Percentiles rank a stretch among this genome's conserved stretches.
These are phyloP conservation scores for Athrips mouffetella DNA, from an alignment of 2,888 invertebrate species.

Conservation along the genomic window DNA sequence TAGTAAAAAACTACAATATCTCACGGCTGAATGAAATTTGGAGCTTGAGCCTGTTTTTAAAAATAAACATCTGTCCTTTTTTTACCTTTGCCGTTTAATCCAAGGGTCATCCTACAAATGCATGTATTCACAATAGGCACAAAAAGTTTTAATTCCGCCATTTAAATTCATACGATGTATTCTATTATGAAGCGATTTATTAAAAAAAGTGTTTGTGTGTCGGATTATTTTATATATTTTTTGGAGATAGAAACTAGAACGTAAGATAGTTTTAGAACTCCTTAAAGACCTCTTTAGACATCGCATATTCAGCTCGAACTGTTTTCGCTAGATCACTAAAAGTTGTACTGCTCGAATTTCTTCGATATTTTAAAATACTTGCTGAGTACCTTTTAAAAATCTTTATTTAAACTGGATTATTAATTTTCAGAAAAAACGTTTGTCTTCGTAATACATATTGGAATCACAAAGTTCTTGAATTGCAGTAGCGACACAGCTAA, in stretches of 20 bases:
- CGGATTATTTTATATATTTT: not conserved
- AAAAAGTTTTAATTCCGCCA: constrained; percentile 26
- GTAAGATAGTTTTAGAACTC: not conserved
- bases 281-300: not conserved
- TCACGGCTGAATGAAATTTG: constrained; percentile 7
- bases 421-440: no score
- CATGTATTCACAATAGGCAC: constrained; percentile 18
- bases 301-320: no score
- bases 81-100: constrained; percentile 18
- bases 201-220: constrained; percentile 3
- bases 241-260: not conserved
- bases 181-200: constrained; percentile 16
- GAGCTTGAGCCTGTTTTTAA: constrained; percentile 8
- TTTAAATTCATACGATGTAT: constrained; percentile 25
- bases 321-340: no score
- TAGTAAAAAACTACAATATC: constrained; percentile 14
- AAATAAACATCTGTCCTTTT: constrained; percentile 21
- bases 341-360: no score
- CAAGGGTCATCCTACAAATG: constrained; percentile 21
- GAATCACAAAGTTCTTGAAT: no score
- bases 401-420: no score
- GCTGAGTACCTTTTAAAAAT: no score
- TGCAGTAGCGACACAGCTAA: no score
- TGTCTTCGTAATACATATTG: no score
- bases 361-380: no score